phyloP scores from a whole-genome alignment of 64 coral and sea anemone genomes.

The Catalaphyllia jardinei region DNA sequence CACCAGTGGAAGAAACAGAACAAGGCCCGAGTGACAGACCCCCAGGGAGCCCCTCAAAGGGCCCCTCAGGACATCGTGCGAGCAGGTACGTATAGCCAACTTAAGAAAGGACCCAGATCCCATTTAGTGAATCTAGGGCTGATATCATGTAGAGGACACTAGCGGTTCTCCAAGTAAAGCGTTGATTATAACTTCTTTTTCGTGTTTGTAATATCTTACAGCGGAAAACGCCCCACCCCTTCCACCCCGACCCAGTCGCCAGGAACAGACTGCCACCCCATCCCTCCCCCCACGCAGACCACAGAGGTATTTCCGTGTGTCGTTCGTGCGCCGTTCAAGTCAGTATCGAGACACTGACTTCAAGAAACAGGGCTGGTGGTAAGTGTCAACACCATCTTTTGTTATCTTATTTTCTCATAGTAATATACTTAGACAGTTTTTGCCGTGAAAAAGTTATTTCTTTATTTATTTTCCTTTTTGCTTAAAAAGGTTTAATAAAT shows the following conservation, averaged over 20 bases:
- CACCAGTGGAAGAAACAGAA: slow-evolving; percentile 99
- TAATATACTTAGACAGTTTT: no score
- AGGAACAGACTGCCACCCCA: slow-evolving; percentile 27
- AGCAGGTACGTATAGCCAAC: slow-evolving; percentile 23
- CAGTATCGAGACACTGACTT: slow-evolving; percentile 81
- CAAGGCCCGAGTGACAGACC: slow-evolving; percentile 73
- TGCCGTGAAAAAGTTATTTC: no score
- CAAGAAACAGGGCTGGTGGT: slow-evolving; percentile 97
- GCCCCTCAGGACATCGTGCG: slow-evolving; percentile 86
- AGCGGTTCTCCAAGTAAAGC: no score
- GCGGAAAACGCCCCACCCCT: slow-evolving; percentile 68
- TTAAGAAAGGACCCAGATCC: neutral
- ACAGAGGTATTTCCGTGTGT: slow-evolving; percentile 91
- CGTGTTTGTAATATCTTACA: neutral
- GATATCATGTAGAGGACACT: no score
- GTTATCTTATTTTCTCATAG: neutral
- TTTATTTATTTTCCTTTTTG: no score
- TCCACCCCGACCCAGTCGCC: slow-evolving; percentile 62
- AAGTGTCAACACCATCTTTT: slow-evolving; percentile 15
- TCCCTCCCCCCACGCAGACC: slow-evolving; percentile 85
- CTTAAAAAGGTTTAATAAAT: no score
- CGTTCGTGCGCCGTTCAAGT: slow-evolving; percentile 74
- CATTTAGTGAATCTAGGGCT: neutral
- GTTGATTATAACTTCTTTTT: neutral
- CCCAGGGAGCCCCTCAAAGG: slow-evolving; percentile 76